A percentile compares a stretch with the other conserved stretches of the same genome.
These are phyloP conservation scores for Rhynchopsitta pachyrhyncha DNA, from an alignment of 2,113 vertebrate genomes.

Conservation along the genomic window DNA sequence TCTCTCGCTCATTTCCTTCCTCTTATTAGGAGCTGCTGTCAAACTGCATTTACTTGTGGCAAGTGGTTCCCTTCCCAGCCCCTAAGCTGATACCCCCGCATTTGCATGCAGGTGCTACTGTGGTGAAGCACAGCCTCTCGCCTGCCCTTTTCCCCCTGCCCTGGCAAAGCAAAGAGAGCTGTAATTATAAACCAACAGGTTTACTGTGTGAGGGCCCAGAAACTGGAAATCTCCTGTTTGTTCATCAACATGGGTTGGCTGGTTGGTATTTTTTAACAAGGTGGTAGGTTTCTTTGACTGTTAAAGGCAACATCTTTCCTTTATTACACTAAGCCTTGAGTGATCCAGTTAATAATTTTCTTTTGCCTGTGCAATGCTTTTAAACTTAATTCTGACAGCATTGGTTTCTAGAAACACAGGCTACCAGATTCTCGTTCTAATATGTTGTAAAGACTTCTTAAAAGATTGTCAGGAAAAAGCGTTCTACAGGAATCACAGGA, in stretches of 20 bases:
- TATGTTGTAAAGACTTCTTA: not conserved
- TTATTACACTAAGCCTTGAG: not conserved
- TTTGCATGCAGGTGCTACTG: slow-evolving; percentile 59
- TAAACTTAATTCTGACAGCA: not conserved
- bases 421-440: not conserved
- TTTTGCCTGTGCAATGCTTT: not conserved
- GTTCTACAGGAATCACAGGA: not conserved
- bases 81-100: not conserved
- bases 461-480: not conserved
- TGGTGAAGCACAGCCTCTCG: not conserved
- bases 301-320: not conserved
- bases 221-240: not conserved
- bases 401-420: not conserved
- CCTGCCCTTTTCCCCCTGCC: not conserved
- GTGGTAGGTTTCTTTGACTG: not conserved
- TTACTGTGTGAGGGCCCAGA: not conserved
- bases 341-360: not conserved
- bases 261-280: not conserved
- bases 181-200: not conserved
- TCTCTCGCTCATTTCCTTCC: slow-evolving; percentile 36
- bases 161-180: not conserved
- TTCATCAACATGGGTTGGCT: not conserved
- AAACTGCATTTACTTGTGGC: slow-evolving; percentile 24
- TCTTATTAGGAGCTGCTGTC: slow-evolving; percentile 57
- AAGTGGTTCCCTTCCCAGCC: slow-evolving; percentile 8